phyloP scores from a whole-genome alignment of 64 coral and sea anemone genomes.

The Montipora cactus region DNA sequence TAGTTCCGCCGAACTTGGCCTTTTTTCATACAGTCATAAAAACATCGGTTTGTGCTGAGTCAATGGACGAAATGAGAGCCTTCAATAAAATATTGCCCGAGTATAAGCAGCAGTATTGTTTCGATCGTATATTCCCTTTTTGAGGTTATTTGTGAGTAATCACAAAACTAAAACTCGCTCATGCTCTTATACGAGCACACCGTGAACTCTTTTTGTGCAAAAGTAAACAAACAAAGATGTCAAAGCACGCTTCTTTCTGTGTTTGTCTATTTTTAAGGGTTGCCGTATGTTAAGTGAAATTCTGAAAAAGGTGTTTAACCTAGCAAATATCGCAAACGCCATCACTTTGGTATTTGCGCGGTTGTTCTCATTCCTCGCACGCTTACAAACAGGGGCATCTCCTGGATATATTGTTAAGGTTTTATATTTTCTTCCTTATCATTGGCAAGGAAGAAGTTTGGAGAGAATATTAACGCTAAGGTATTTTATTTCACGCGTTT shows the following conservation, averaged over 20 bases:
- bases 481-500: neutral
- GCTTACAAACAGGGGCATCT: neutral
- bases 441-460: neutral
- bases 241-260: neutral
- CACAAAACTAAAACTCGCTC: neutral
- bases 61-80: neutral
- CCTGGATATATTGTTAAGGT: neutral
- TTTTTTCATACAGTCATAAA: neutral
- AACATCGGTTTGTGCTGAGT: slow-evolving; percentile 25
- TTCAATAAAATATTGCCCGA: neutral
- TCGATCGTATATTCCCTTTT: neutral
- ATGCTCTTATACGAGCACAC: neutral
- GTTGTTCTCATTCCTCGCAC: neutral
- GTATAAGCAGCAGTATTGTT: neutral
- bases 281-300: slow-evolving; percentile 5
- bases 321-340: neutral
- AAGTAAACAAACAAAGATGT: neutral
- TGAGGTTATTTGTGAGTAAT: neutral
- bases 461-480: neutral
- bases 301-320: neutral
- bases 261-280: slow-evolving; percentile 5
- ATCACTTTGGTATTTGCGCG: neutral
- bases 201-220: neutral
- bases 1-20: slow-evolving; percentile 18
- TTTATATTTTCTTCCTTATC: neutral